Evolutionary conservation across 2,113 vertebrate genomes (phyloP).

Genomic region (Catharus fuscescens): DNA sequence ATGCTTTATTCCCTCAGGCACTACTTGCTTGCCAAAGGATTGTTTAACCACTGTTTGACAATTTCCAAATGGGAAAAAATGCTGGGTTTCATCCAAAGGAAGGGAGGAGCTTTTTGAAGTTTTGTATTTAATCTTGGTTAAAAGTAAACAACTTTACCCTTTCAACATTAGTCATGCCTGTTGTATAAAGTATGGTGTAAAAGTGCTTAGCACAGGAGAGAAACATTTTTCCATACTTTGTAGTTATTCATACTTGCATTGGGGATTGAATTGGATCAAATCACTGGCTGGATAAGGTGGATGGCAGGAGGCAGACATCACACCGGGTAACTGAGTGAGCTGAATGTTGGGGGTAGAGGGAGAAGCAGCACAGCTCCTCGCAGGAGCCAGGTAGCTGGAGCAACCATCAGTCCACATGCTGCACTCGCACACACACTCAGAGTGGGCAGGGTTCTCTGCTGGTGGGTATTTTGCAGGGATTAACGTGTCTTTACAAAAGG

Average conservation of each 20-base stretch:
- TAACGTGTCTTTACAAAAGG: background rate
- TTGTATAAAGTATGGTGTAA: conserved; percentile 29
- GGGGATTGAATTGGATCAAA: background rate
- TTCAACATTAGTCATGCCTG: conserved; percentile 63
- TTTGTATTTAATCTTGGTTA: conserved; percentile 66
- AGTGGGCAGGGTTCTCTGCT: background rate
- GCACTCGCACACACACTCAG: background rate
- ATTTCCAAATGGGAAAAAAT: conserved; percentile 60
- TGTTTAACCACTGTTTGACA: conserved; percentile 67
- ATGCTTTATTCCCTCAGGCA: conserved; percentile 46
- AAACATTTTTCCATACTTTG: background rate
- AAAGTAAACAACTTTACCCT: conserved; percentile 66
- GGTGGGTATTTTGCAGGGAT: background rate
- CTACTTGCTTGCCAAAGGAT: conserved; percentile 68
- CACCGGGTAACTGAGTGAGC: background rate
- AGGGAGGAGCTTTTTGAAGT: conserved; percentile 68
- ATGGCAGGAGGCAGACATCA: accelerated
- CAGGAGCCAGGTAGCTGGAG: background rate
- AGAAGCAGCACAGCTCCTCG: background rate
- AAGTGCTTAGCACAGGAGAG: background rate
- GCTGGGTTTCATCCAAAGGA: conserved; percentile 66
- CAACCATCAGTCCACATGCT: background rate
- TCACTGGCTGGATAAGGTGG: background rate
- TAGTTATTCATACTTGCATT: background rate
- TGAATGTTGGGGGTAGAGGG: background rate